phyloP scores from a whole-genome alignment of 2,888 invertebrate genomes.

The Linyphia triangularis region DNA sequence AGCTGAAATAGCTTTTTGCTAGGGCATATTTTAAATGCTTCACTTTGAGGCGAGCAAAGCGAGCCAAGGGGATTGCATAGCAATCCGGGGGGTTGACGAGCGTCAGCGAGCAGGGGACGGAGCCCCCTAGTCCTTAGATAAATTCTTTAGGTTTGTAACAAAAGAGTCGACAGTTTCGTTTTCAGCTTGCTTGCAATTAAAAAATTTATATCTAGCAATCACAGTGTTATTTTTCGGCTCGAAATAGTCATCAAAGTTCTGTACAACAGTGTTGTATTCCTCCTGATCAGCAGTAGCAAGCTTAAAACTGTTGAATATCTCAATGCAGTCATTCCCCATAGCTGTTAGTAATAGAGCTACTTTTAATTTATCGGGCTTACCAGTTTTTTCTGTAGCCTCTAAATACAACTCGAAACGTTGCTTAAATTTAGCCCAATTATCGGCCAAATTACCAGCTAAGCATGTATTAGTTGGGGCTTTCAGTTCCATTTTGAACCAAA shows the following conservation, averaged over 20 bases:
- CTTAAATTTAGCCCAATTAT: not conserved
- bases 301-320: not conserved
- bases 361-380: not conserved
- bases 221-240: not conserved
- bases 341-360: not conserved
- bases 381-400: not conserved
- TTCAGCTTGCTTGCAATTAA: not conserved
- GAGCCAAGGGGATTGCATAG: no score
- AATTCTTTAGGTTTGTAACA: not conserved
- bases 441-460: not conserved
- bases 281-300: not conserved
- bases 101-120: no score
- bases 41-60: no score
- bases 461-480: not conserved
- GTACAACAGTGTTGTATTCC: not conserved
- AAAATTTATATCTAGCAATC: not conserved
- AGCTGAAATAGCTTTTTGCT: no score
- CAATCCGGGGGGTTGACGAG: no score
- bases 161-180: not conserved
- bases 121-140: no score
- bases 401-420: not conserved
- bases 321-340: not conserved
- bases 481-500: no score
- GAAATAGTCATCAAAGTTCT: not conserved
- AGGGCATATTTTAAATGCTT: no score